A percentile compares a stretch with the other conserved stretches of the same genome.
Evolutionary conservation across 2,888 invertebrate genomes (phyloP).

Genomic region (Blomia tropicalis): DNA sequence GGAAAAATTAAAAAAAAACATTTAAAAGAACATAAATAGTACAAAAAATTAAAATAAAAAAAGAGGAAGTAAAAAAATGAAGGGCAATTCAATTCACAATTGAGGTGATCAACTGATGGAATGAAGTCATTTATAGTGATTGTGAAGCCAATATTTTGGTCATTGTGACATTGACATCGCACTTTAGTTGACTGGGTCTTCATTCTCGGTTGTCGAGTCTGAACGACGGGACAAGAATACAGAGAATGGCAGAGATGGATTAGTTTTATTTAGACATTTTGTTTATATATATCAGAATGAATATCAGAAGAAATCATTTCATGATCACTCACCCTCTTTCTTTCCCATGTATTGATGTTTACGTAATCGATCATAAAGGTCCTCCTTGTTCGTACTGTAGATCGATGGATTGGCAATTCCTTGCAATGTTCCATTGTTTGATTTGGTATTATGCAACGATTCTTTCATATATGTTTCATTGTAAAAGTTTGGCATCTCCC

Average conservation of each 20-base stretch:
- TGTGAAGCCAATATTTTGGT: no score
- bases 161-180: not conserved
- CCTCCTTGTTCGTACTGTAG: conserved; percentile 75
- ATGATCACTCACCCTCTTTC: conserved; percentile 31
- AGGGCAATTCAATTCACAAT: no score
- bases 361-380: conserved; percentile 82
- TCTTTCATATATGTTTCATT: conserved; percentile 84
- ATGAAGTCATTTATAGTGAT: no score
- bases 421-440: conserved; percentile 21
- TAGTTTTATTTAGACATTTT: not conserved
- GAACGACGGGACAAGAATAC: no score
- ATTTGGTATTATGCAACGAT: conserved; percentile 43
- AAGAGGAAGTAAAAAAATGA: not conserved
- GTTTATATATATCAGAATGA: not conserved
- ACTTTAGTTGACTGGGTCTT: conserved; percentile 27
- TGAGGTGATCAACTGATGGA: no score
- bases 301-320: no score
- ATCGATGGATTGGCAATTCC: conserved; percentile 65
- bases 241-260: not conserved
- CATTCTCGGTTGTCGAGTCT: conserved; percentile 31
- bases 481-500: conserved; percentile 95
- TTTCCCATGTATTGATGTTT: conserved; percentile 85
- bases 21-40: not conserved
- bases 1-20: not conserved
- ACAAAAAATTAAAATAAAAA: not conserved